phyloP scores from a whole-genome alignment of 2,113 vertebrate genomes.

The Sinocyclocheilus rhinocerous region DNA sequence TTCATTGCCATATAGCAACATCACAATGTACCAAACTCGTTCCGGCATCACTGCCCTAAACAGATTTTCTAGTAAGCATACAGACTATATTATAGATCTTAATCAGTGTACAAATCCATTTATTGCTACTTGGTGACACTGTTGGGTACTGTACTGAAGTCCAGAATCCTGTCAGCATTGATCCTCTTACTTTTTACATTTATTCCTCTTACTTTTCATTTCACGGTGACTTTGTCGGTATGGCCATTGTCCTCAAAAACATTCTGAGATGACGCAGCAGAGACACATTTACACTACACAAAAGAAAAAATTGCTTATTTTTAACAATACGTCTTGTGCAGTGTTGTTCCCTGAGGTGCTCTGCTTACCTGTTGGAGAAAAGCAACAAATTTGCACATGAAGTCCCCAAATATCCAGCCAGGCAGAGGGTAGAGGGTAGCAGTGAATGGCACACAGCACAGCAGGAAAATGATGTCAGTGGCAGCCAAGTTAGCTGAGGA shows the following conservation, averaged over 20 bases:
- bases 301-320: neutral
- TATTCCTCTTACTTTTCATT: neutral
- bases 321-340: neutral
- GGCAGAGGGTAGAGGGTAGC: slow-evolving; percentile 84
- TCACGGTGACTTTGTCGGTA: neutral
- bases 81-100: neutral
- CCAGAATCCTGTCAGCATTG: neutral
- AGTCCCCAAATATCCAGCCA: slow-evolving; percentile 83
- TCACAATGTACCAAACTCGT: neutral
- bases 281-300: slow-evolving; percentile 1
- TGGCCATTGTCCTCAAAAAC: no score
- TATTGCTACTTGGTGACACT: neutral
- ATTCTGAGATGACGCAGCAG: no score
- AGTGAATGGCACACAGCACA: slow-evolving; percentile 84
- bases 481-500: slow-evolving; percentile 79
- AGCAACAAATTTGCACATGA: slow-evolving; percentile 85
- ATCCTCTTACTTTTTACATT: neutral
- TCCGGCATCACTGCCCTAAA: no score
- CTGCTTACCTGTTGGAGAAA: slow-evolving; percentile 81
- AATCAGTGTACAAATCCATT: slow-evolving; percentile 6
- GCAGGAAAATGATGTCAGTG: slow-evolving; percentile 83
- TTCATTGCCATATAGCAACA: neutral
- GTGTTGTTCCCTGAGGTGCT: neutral
- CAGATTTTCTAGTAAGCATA: no score
- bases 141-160: neutral